Conservation (phyloP, 1,140 invertebrate species). For the Aphis gossypii region DNA sequence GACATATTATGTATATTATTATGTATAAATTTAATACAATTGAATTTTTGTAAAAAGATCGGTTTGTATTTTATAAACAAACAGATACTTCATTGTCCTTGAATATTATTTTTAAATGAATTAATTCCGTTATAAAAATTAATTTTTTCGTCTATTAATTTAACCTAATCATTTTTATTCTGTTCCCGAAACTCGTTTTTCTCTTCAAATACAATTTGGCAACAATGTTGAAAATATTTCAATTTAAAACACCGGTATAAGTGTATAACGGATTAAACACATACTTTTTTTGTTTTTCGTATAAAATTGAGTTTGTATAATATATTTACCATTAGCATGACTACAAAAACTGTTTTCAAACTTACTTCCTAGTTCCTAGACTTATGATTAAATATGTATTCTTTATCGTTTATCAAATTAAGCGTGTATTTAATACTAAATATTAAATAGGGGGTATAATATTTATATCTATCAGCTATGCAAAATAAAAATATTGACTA, state of each 20-base stretch:
- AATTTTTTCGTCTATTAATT: slow-evolving; percentile 20
- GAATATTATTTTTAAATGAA: slow-evolving; percentile 25
- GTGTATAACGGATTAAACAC: neutral
- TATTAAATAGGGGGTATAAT: neutral
- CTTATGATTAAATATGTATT: neutral
- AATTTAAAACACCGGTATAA: neutral
- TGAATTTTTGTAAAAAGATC: neutral
- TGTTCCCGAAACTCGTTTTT: slow-evolving; percentile 28
- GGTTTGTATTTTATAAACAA: neutral
- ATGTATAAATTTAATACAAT: neutral
- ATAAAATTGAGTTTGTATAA: neutral
- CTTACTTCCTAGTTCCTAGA: neutral
- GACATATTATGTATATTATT: neutral
- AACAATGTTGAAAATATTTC: neutral
- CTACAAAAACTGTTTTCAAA: neutral
- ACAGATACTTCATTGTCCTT: neutral
- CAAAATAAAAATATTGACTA: neutral
- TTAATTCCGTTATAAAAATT: slow-evolving; percentile 35
- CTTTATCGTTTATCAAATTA: too few species aligned
- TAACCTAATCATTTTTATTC: slow-evolving; percentile 9
- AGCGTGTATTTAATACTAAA: too few species aligned
- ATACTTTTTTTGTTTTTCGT: neutral
- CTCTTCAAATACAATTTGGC: slow-evolving; percentile 23
- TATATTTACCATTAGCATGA: neutral
- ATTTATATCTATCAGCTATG: neutral